Base-by-base conservation (phyloP, 1,140 invertebrate genomes). In the Whitmania pigra region DNA sequence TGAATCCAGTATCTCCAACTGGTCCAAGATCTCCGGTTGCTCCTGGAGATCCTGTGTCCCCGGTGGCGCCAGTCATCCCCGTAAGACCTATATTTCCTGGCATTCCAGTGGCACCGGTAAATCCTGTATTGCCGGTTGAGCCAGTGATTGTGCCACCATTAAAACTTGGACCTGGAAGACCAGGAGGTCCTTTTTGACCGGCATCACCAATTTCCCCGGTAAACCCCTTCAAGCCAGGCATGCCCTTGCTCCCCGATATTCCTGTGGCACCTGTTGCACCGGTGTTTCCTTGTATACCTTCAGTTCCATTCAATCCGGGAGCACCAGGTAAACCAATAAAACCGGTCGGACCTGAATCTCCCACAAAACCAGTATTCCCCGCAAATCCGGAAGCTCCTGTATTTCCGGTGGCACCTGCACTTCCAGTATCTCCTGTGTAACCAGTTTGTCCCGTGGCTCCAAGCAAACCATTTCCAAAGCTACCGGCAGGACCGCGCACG, bases 221-320 rank as follows among this genome's bases (percentile, higher is more conserved):
- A 49, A 25, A n/a, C 25, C 71, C 71, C 53, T 60, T 71, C 2
- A 3, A 3, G 15, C 71, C 71, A 71, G 71, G 22, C 17, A 9
- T 3, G 4, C 71, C 71, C 11, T 20, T 29, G 60, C 25, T 6
- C 11, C 69, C 68, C 43, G 73, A 22, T 27, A 9, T n/a, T 6
- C 73, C 73, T 22, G 54, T 71, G 17, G 18, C 40, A 60, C 73
- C 73, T 69, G 18, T 22, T 67, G 69, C 36, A 49, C 69, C 69
- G 18, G 6, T 20, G 18, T 22, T 70, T 70, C 69, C 69, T 22
- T n/a, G 49, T 7, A 13, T 3, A n/a, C 69, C 69, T 0, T 18
- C 15, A 18, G 29, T 18, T 53, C 69, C 69, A 53, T 25, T 70
- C 20, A 22, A 25, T 25, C 69, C 69, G 17, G 53, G 4, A 25